Conservation (phyloP, 1,140 invertebrate species). For the Notospermus geniculatus region DNA sequence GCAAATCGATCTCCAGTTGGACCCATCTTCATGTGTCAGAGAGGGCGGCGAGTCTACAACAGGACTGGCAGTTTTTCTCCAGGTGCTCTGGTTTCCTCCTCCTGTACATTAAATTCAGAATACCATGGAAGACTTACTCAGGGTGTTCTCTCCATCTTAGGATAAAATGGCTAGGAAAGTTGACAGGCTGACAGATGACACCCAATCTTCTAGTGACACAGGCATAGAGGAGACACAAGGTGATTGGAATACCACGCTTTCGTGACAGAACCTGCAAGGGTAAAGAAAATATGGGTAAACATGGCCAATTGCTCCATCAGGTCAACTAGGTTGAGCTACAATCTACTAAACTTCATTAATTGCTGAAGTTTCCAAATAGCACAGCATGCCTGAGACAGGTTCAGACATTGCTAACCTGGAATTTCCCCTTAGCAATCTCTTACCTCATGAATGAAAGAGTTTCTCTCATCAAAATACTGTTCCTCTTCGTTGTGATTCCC, state of each 20-base stretch:
- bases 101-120: not conserved
- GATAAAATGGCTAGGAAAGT: conserved; percentile 67
- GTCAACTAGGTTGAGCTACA: not conserved
- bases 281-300: too few relatives aligned
- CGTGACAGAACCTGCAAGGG: conserved; percentile 64
- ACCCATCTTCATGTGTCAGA: not conserved
- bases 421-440: not conserved
- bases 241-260: conserved; percentile 64
- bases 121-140: conserved; percentile 28
- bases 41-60: not conserved
- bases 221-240: conserved; percentile 66
- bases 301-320: not conserved
- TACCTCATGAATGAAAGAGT: conserved; percentile 65
- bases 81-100: not conserved
- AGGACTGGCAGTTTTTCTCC: not conserved
- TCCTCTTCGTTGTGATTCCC: conserved; percentile 53
- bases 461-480: conserved; percentile 61
- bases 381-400: not conserved
- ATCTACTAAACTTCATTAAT: not conserved
- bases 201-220: conserved; percentile 67
- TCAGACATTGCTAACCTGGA: not conserved
- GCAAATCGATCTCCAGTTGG: not conserved
- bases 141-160: conserved; percentile 64
- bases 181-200: conserved; percentile 66
- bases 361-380: not conserved